Evolutionary conservation across 2,888 invertebrate species (phyloP).

Genomic region (Xestia ashworthii): DNA sequence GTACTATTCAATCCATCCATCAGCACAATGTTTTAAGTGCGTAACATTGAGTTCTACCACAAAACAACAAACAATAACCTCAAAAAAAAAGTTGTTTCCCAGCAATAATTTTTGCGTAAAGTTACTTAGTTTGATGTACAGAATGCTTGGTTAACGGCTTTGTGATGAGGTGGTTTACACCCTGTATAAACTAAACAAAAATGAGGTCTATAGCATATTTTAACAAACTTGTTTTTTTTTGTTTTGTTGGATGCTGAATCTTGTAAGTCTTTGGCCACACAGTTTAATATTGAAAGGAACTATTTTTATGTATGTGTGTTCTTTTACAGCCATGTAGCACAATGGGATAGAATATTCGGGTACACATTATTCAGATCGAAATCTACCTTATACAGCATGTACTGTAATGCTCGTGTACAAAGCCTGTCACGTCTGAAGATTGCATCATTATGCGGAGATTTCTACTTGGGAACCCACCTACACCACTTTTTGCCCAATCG

Average conservation of each 20-base stretch:
- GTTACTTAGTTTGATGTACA: no score
- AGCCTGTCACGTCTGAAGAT: conserved; percentile 11
- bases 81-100: no score
- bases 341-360: not conserved
- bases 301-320: not conserved
- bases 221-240: not conserved
- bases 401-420: conserved; percentile 1
- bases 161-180: no score
- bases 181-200: not conserved
- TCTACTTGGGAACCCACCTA: not conserved
- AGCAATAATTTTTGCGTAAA: no score
- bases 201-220: not conserved
- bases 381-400: not conserved
- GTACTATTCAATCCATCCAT: no score
- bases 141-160: no score
- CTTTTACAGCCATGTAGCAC: not conserved
- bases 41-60: no score
- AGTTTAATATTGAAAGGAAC: not conserved
- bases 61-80: no score
- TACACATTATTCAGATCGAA: not conserved
- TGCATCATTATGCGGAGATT: conserved; percentile 15
- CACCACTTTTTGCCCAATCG: not conserved
- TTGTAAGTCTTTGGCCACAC: not conserved
- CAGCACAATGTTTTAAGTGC: no score
- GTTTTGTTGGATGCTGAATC: not conserved